Evolutionary conservation across 2,888 invertebrate species (phyloP).

Genomic region (Agelastica alni): DNA sequence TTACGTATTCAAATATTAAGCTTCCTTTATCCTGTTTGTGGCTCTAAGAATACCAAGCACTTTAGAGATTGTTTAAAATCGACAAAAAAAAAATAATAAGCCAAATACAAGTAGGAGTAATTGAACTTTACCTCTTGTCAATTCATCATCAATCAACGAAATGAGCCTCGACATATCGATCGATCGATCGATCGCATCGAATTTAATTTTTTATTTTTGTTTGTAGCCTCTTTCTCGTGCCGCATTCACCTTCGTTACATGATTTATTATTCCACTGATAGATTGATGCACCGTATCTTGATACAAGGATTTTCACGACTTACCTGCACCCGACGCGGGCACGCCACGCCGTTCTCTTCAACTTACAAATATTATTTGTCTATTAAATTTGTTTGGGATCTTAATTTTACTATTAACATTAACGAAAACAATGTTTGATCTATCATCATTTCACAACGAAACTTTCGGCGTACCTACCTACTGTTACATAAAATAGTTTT

Average conservation of each 20-base stretch:
- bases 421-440: too few relatives aligned
- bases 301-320: slow-evolving; percentile 20
- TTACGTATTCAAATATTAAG: too few relatives aligned
- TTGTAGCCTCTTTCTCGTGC: slow-evolving; percentile 34
- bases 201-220: slow-evolving; percentile 31
- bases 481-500: too few relatives aligned
- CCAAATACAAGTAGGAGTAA: slow-evolving; percentile 26
- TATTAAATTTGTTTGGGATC: too few relatives aligned
- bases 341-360: too few relatives aligned
- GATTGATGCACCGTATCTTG: slow-evolving; percentile 37
- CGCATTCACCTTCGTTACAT: slow-evolving; percentile 36
- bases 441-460: too few relatives aligned
- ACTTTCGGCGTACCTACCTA: too few relatives aligned
- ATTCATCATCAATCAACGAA: slow-evolving; percentile 49
- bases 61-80: too few relatives aligned
- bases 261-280: slow-evolving; percentile 41
- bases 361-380: slow-evolving; percentile 6
- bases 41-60: too few relatives aligned
- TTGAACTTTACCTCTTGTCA: slow-evolving; percentile 44
- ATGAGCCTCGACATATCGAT: slow-evolving; percentile 45
- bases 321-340: slow-evolving; percentile 15
- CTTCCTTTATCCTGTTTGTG: too few relatives aligned
- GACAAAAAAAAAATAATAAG: too few relatives aligned
- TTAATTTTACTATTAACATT: too few relatives aligned
- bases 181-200: slow-evolving; percentile 38